phyloP scores from a whole-genome alignment of 2,888 invertebrate species.

The Leuctra nigra region DNA sequence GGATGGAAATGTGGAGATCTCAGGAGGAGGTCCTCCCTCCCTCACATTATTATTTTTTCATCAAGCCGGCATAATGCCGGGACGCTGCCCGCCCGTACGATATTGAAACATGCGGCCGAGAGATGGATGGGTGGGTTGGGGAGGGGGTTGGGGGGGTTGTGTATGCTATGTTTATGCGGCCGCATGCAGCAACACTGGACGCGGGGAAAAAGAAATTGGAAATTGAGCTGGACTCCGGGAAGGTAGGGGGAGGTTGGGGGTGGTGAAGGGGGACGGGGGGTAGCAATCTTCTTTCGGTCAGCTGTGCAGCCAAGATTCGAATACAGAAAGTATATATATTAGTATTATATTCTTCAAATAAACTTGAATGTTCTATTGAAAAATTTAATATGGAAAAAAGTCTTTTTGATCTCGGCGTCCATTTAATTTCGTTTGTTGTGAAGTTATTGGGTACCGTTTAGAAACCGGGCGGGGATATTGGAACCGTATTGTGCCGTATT shows the following conservation, averaged over 20 bases:
- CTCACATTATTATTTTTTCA: conserved; percentile 20
- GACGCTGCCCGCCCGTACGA: conserved; percentile 1
- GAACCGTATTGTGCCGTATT: background rate
- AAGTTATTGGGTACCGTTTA: conserved; percentile 5
- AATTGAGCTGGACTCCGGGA: conserved; percentile 25
- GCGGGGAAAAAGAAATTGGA: conserved; percentile 27
- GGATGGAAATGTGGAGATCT: conserved; percentile 1
- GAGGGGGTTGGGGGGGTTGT: conserved; percentile 6
- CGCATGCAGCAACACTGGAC: conserved; percentile 5
- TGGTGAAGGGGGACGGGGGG: background rate
- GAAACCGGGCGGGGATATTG: background rate
- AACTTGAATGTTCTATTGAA: conserved; percentile 8
- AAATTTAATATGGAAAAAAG: background rate
- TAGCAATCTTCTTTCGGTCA: conserved; percentile 20
- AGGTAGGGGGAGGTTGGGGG: conserved; percentile 5
- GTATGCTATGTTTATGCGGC: conserved; percentile 15
- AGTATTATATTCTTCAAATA: conserved; percentile 6
- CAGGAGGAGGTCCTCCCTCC: background rate
- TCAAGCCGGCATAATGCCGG: conserved; percentile 17
- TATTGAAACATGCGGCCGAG: conserved; percentile 16
- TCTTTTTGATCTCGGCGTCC: conserved; percentile 9
- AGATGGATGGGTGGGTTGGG: background rate
- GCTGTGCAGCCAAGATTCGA: conserved; percentile 20
- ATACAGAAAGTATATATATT: conserved; percentile 17
- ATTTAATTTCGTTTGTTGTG: conserved; percentile 11